A percentile compares a stretch with the other conserved stretches of the same genome.
These are phyloP conservation scores for Alouatta palliata DNA, from an alignment of 2,113 vertebrate species.

Conservation along the genomic window DNA sequence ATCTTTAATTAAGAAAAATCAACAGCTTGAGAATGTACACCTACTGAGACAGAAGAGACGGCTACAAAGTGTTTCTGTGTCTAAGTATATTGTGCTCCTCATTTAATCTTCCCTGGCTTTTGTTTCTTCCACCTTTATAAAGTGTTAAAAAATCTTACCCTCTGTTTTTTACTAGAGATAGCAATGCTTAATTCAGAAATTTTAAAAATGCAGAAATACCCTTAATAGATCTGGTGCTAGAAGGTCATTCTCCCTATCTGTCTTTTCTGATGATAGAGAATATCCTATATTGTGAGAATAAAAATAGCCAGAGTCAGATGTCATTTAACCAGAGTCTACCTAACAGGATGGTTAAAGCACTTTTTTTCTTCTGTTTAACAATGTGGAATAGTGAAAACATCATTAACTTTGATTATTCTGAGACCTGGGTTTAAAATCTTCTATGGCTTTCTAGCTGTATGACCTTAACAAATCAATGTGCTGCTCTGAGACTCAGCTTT, in stretches of 20 bases:
- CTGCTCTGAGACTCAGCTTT: neutral
- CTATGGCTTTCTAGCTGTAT: neutral
- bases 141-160: neutral
- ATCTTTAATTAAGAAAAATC: constrained; percentile 62
- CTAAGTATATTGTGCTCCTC: neutral
- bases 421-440: neutral
- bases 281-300: neutral
- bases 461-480: neutral
- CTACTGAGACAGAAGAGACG: neutral
- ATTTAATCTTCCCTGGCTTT: neutral
- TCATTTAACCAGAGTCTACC: neutral
- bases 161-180: neutral
- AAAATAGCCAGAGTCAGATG: neutral
- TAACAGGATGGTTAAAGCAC: neutral
- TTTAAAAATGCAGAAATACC: neutral
- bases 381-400: neutral
- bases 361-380: neutral
- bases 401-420: neutral
- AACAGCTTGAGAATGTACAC: neutral
- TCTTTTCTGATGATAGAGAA: neutral
- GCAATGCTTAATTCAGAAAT: constrained; percentile 36
- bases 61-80: neutral
- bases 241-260: neutral
- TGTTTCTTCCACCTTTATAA: neutral
- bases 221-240: neutral